Evolutionary conservation across 2,797 vertebrate genomes (phyloP).

Genomic region (Paratrypauchen microcephalus): DNA sequence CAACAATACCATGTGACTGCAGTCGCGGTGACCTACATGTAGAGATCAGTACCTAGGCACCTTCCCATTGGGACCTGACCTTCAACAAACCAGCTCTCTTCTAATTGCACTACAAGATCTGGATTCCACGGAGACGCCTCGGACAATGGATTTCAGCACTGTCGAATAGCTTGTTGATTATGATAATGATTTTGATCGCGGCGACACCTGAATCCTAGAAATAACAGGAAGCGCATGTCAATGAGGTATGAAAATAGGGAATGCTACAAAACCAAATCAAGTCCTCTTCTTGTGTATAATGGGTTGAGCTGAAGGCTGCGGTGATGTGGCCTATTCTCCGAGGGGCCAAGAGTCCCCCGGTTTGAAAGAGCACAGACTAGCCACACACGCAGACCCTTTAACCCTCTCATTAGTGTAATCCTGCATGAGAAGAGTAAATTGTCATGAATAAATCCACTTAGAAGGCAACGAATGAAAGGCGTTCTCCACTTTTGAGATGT

Average conservation of each 20-base stretch:
- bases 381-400: conserved; percentile 57
- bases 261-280: conserved; percentile 62
- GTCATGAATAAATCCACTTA: conserved; percentile 81
- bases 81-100: conserved; percentile 36
- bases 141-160: conserved; percentile 1
- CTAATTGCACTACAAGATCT: conserved; percentile 39
- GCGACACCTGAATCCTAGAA: conserved; percentile 39
- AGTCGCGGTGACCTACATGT: conserved; percentile 57
- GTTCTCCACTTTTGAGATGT: conserved; percentile 62
- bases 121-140: not conserved
- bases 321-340: conserved; percentile 53
- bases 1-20: conserved; percentile 25
- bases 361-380: conserved; percentile 55
- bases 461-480: conserved; percentile 71
- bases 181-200: conserved; percentile 9
- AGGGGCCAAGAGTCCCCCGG: conserved; percentile 55
- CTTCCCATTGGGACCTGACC: conserved; percentile 48
- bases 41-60: conserved; percentile 57
- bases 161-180: conserved; percentile 17
- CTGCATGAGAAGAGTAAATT: conserved; percentile 72
- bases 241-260: conserved; percentile 21
- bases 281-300: conserved; percentile 64
- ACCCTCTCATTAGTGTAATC: conserved; percentile 80
- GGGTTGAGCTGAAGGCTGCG: conserved; percentile 47
- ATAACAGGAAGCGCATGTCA: conserved; percentile 37